A percentile compares a stretch with the other conserved stretches of the same genome.
These are phyloP conservation scores for Deilephila elpenor DNA, from an alignment of 2,888 invertebrate genomes.

Conservation along the genomic window DNA sequence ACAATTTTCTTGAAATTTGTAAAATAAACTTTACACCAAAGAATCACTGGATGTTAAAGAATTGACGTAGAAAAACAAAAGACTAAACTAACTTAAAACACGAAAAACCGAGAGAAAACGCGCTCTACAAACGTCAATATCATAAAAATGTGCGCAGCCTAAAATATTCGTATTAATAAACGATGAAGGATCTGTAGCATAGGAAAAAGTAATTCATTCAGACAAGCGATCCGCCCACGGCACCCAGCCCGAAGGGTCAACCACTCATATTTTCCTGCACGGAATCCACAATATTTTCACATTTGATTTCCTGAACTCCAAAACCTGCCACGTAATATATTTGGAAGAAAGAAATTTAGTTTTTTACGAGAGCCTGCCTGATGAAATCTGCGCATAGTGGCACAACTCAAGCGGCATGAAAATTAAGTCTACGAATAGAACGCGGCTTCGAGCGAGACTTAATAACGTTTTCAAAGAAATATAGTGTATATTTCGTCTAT, in stretches of 20 bases:
- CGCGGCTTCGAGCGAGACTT: constrained; percentile 26
- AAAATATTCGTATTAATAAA: background rate
- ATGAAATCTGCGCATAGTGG: constrained; percentile 7
- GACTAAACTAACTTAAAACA: too few species aligned
- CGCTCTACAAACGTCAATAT: background rate
- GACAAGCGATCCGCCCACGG: background rate
- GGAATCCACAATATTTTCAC: background rate
- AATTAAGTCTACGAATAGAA: constrained; percentile 38
- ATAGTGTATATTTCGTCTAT: background rate
- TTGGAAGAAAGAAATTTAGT: constrained; percentile 1
- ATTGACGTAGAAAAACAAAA: too few species aligned
- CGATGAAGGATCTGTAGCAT: constrained; percentile 3
- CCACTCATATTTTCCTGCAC: background rate
- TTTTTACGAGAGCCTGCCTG: constrained; percentile 3
- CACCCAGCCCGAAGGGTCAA: background rate
- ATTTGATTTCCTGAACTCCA: background rate
- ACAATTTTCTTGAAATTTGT: too few species aligned
- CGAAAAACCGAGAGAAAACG: background rate
- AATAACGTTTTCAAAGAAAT: background rate
- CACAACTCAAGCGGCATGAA: constrained; percentile 37
- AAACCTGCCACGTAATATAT: background rate
- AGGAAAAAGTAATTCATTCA: background rate
- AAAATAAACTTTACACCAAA: too few species aligned
- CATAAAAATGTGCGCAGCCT: background rate
- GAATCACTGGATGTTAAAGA: too few species aligned